Percentiles rank a stretch among this genome's conserved stretches.
Evolutionary conservation across 2,888 invertebrate genomes (phyloP).

Genomic region (Athalia cordata): DNA sequence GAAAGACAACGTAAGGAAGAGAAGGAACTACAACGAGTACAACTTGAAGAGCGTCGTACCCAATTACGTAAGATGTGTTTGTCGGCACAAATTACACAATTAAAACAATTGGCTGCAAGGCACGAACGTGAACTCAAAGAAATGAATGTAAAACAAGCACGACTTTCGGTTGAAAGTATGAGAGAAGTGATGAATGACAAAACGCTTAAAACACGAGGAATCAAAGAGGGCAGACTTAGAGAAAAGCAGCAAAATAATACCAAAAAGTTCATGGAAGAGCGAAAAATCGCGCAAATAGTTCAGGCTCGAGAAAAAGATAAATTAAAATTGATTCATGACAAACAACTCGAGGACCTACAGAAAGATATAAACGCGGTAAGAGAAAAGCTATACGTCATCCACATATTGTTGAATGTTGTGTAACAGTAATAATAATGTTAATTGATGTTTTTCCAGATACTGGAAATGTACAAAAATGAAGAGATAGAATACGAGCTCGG

Average conservation of each 20-base stretch:
- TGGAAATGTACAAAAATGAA: conserved; percentile 96
- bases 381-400: conserved; percentile 49
- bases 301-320: conserved; percentile 95
- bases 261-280: conserved; percentile 97
- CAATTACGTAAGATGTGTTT: conserved; percentile 85
- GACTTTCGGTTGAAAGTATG: conserved; percentile 97
- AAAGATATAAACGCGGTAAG: conserved; percentile 91
- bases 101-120: conserved; percentile 92
- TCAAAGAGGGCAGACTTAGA: conserved; percentile 93
- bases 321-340: conserved; percentile 92
- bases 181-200: conserved; percentile 97
- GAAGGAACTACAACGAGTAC: conserved; percentile 86
- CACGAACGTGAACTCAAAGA: conserved; percentile 97
- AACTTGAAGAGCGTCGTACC: conserved; percentile 88
- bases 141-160: conserved; percentile 95
- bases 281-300: conserved; percentile 90
- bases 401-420: not conserved
- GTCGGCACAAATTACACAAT: conserved; percentile 86
- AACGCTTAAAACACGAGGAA: conserved; percentile 96
- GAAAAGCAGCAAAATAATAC: conserved; percentile 99
- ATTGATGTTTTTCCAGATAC: conserved; percentile 78
- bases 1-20: conserved; percentile 88
- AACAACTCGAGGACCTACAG: conserved; percentile 91
- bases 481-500: conserved; percentile 93
- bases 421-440: not conserved